Base-by-base conservation (phyloP, 2,113 vertebrate genomes). In the Hymenochirus boettgeri region DNA sequence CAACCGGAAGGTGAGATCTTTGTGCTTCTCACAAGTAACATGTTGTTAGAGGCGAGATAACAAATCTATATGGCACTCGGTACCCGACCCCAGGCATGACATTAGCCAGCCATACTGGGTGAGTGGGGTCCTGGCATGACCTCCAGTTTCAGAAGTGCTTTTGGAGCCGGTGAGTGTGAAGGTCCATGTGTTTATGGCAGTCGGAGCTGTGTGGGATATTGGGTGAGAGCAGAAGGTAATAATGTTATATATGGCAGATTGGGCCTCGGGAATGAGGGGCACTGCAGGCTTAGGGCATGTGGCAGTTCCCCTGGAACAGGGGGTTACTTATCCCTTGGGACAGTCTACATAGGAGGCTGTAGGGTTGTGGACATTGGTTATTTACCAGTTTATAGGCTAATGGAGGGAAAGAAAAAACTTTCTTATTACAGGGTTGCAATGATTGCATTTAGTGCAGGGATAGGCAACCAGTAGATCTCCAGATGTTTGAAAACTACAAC, bases 91-190 rank as follows among this genome's bases (percentile, higher is more conserved):
- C 17, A 42, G 39, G 22, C 51, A 56, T n/a, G 5, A 4, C 5
- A 23, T 37, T 13, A 15, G 42, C 29, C 64, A 42, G 45, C 54
- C 63, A 24, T 15, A 27, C 27, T 58, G 63, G 23, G 23, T 15
- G 39, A 48, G 15, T 46, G 55, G n/a, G 63, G 63, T 51, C 63
- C 63, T 66, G 24, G 45, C 42, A 33, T 66, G 63, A 66, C 63
- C 63, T 66, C 63, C 46, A 66, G 63, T 45, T 39, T 19, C 26
- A 33, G 63, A 25, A 66, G 63, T 57, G 52, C 39, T 48, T 52
- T 56, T 51, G 62, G 46, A 22, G 63, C 63, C 63, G 63, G 63
- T 59, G 47, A 26, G 31, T 67, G 56, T 17, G 52, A 31, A 52
- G 31, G 50, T 19, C 21, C 21, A 27, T 58, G 53, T 65, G 62